Base-by-base conservation (phyloP, 2,113 vertebrate genomes). In the Alligator mississippiensis region DNA sequence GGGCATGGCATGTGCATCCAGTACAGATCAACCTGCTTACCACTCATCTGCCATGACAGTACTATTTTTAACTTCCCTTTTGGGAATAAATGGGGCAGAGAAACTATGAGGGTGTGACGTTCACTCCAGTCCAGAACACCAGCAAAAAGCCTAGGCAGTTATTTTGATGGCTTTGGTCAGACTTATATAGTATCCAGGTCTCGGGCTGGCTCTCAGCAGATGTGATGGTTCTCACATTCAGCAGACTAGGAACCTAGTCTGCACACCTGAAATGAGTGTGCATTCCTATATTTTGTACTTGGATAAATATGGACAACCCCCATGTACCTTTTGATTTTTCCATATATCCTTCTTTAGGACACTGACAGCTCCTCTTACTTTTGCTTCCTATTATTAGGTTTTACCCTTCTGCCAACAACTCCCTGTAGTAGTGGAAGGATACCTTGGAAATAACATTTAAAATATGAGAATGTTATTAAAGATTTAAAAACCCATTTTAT, bases 381-480 rank as follows among this genome's bases (percentile, higher is more conserved):
- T 68, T 28, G 13, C 30, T 34, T 78, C 16, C 68, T 38, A 72
- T 68, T 70, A 30, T 83, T 64, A 34, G 30, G n/a, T 70, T 77
- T 25, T 55, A 59, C 24, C 62, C 62, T 18, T 78, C 63, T 77
- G 38, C 77, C 82, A 25, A 84, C 70, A 93, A 57, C n/a, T 81
- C 78, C 22, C 90, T 79, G 77, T 85, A 76, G 22, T 79, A 94
- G 61, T 77, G 34, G 82, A 87, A 84, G 19, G 58, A 88, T 81
- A 47, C 64, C 82, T 83, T 87, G 74, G 81, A 96, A 93, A 77
- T 61, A 91, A 18, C 9, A 22, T 90, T 91, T 91, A 16, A 57
- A 77, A n/a, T 72, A 90, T 85, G 81, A 90, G 87, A 68, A 60
- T 78, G 14, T 25, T 74, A 93, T 84, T 84, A 88, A 95, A 80